phyloP scores from a whole-genome alignment of 1,140 invertebrate species.

The Antheraea mylitta region DNA sequence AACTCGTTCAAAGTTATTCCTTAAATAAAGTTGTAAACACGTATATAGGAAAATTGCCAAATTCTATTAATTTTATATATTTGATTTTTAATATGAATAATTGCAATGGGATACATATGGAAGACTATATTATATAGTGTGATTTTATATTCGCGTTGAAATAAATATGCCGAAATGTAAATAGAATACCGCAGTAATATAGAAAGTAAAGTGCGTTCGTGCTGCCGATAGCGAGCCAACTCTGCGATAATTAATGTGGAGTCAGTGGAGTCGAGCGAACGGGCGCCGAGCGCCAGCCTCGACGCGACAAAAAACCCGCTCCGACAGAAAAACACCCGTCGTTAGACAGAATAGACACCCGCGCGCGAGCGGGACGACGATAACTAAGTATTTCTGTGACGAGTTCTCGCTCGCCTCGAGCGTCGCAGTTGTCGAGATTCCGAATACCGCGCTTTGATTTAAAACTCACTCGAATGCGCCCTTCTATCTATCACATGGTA shows the following conservation, averaged over 20 bases:
- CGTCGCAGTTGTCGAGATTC: constrained; percentile 64
- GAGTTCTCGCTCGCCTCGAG: constrained; percentile 69
- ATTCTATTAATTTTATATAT: no score
- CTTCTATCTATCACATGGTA: constrained; percentile 78
- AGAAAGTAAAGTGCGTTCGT: constrained; percentile 70
- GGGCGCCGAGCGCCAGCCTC: constrained; percentile 63
- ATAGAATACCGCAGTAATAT: constrained; percentile 42
- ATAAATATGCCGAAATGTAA: constrained; percentile 21
- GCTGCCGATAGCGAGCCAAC: constrained; percentile 49
- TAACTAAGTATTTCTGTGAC: constrained; percentile 69
- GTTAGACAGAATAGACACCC: constrained; percentile 49
- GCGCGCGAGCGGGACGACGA: constrained; percentile 46
- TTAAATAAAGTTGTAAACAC: background rate
- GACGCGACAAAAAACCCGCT: constrained; percentile 74
- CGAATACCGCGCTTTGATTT: constrained; percentile 72
- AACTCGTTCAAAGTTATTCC: background rate
- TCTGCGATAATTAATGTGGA: constrained; percentile 74
- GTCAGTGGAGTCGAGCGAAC: constrained; percentile 59
- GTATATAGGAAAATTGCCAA: no score
- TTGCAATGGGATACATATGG: no score
- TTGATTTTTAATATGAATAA: no score
- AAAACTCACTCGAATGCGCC: constrained; percentile 72
- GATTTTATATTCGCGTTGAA: constrained; percentile 11
- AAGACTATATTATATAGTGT: background rate
- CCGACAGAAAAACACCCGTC: constrained; percentile 72